Evolutionary conservation across 2,113 vertebrate genomes (phyloP).

Genomic region (Charina bottae): DNA sequence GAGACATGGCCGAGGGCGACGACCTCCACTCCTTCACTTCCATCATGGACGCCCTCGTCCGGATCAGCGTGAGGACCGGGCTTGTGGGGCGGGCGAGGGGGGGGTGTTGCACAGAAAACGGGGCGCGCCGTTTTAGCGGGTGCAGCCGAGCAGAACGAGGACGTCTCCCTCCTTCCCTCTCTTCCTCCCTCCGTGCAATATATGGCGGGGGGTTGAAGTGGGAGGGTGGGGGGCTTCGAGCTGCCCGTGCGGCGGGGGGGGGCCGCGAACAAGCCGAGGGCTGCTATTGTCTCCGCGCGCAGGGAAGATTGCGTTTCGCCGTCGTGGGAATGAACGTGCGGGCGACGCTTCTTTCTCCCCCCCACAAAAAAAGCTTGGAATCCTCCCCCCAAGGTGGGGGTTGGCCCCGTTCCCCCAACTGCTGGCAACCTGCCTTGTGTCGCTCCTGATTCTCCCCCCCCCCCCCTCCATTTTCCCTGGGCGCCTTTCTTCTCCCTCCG

Average conservation of each 20-base stretch:
- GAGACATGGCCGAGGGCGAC: constrained; percentile 88
- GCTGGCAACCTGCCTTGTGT: too few relatives aligned
- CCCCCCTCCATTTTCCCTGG: constrained; percentile 22
- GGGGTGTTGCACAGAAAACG: too few relatives aligned
- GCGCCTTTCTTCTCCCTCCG: not conserved
- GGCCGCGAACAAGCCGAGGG: not conserved
- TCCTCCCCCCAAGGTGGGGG: not conserved
- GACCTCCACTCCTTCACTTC: constrained; percentile 89
- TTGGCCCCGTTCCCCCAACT: not conserved
- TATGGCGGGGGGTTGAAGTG: too few relatives aligned
- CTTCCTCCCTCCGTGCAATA: not conserved
- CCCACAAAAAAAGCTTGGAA: not conserved
- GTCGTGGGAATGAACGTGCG: too few relatives aligned
- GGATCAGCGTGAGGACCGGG: constrained; percentile 86
- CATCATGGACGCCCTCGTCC: constrained; percentile 92
- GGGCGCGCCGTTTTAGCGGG: too few relatives aligned
- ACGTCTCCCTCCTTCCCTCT: too few relatives aligned
- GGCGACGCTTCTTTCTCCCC: not conserved
- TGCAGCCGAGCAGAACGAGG: too few relatives aligned
- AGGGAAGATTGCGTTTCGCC: too few relatives aligned
- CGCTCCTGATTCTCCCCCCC: not conserved
- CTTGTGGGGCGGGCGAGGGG: not conserved
- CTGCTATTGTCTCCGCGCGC: not conserved
- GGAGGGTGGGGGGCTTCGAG: too few relatives aligned
- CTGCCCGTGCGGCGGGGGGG: not conserved